Base-by-base conservation (phyloP, 53 echinoderm and acorn worm genomes). In the Crossaster papposus region DNA sequence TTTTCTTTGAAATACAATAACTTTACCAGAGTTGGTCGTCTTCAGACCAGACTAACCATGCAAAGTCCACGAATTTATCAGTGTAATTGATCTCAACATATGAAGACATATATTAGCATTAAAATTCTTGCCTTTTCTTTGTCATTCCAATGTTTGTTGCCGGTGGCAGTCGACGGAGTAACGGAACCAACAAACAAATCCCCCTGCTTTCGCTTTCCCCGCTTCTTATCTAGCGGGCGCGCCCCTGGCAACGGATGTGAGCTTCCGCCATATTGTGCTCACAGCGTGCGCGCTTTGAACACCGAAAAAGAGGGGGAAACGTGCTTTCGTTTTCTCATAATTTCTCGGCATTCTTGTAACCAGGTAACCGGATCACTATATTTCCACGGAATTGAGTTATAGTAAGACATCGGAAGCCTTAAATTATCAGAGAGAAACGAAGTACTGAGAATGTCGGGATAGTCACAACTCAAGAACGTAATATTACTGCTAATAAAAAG, bases 191-290 rank as follows among this genome's bases (percentile, higher is more conserved):
- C 68, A 44, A 44, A 44, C 30, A n/a, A 68, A 26, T 68, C 28
- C 28, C n/a, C n/a, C 64, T 52, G 28, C 44, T 68, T 68, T 68
- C 68, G 68, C 68, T 68, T 68, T 68, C 68, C 68, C 24, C n/a
- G 73, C 29, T 31, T 30, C 72, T 85, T 73, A 73, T 73, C 73
- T 73, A 30, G 51, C 22, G 53, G 85, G 52, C 54, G 22, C 54
- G 85, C 85, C 85, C 33, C 73, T 73, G 36, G 85, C 85, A 72
- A 72, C 85, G 85, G 85, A 85, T 53, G 85, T 72, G 11, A 20
- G 54, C 85, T 72, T 73, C 85, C 85, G 54, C 80, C 62, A 30
- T 80, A 54, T 80, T 80, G 51, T 85, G 24, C 24, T 24, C 70
- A 15, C n/a, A 36, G 51, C 50, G 83, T 34, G 44, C n/a, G 18